phyloP scores from a whole-genome alignment of 2,888 invertebrate genomes.

The Oxycera nigricornis region DNA sequence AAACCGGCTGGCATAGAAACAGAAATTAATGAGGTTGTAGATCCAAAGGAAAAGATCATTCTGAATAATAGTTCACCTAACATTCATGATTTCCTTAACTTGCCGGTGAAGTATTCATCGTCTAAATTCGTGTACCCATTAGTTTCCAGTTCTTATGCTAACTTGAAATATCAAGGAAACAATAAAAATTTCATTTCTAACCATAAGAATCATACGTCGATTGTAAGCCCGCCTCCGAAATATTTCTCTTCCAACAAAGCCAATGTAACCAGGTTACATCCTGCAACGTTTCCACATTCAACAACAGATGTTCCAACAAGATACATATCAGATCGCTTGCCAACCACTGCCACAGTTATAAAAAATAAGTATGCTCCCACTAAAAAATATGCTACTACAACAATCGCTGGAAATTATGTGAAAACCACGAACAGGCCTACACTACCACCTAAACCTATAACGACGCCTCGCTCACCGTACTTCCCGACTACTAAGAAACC shows the following conservation, averaged over 20 bases:
- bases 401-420: background rate
- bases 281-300: conserved; percentile 16
- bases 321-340: background rate
- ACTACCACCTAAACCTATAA: conserved; percentile 57
- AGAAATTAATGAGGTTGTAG: conserved; percentile 58
- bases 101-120: conserved; percentile 72
- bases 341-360: background rate
- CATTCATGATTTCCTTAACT: conserved; percentile 72
- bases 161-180: conserved; percentile 74
- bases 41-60: conserved; percentile 64
- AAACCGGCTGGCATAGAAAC: conserved; percentile 62
- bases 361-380: conserved; percentile 40
- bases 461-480: conserved; percentile 46
- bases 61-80: conserved; percentile 69
- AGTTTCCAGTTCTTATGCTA: conserved; percentile 76
- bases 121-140: conserved; percentile 74
- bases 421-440: conserved; percentile 51
- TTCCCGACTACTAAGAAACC: conserved; percentile 39
- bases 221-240: conserved; percentile 53
- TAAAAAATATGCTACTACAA: conserved; percentile 29
- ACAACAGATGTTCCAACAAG: conserved; percentile 20
- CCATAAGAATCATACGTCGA: conserved; percentile 61
- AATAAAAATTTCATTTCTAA: conserved; percentile 64
- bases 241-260: conserved; percentile 53
- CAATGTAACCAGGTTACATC: conserved; percentile 50